Evolutionary conservation across 2,888 invertebrate species (phyloP).

Genomic region (Epinotia demarniana): DNA sequence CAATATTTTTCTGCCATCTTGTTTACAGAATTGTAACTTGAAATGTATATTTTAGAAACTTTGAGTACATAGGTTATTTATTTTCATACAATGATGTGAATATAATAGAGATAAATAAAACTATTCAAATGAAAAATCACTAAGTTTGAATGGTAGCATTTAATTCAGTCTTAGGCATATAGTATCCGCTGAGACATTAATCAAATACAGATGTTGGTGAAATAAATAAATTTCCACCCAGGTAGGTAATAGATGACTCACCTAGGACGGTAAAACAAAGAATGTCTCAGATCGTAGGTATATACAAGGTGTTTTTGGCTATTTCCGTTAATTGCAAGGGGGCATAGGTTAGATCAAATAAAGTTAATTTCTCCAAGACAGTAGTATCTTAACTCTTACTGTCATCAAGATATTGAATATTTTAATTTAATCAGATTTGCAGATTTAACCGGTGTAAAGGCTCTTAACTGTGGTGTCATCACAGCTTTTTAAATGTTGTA

Average conservation of each 20-base stretch:
- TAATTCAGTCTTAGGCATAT: constrained; percentile 43
- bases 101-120: constrained; percentile 30
- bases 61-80: constrained; percentile 19
- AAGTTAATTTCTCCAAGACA: too few species aligned
- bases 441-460: too few species aligned
- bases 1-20: constrained; percentile 1
- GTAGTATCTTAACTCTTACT: too few species aligned
- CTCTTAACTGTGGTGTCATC: too few species aligned
- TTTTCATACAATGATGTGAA: constrained; percentile 31
- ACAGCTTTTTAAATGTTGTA: too few species aligned
- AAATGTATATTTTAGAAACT: constrained; percentile 8
- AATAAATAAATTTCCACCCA: background rate
- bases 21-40: constrained; percentile 19
- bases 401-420: too few species aligned
- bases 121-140: constrained; percentile 31
- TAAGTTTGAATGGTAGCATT: constrained; percentile 34
- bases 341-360: too few species aligned
- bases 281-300: too few species aligned
- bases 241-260: background rate
- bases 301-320: too few species aligned
- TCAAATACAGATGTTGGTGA: background rate
- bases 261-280: too few species aligned
- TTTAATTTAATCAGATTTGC: too few species aligned
- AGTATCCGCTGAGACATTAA: constrained; percentile 20
- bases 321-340: too few species aligned